Conservation (phyloP, 2,113 vertebrate species). For the Panurus biarmicus region DNA sequence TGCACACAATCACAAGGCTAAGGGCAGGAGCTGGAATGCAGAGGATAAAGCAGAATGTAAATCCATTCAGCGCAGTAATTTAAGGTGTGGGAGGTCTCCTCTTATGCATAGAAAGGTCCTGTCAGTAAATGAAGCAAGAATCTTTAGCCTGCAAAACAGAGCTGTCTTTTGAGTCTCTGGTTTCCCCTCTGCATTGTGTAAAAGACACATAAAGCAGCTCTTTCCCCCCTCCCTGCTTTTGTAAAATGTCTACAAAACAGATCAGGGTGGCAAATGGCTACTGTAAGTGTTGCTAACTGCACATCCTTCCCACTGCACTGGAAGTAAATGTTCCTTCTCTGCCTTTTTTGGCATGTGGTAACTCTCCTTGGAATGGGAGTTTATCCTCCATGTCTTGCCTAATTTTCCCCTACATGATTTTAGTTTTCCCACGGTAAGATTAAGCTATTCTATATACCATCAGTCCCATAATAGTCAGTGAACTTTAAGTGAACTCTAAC, state of each 20-base stretch:
- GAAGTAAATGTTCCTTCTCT: neutral
- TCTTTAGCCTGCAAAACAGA: neutral
- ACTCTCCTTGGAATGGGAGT: neutral
- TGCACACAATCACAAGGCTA: constrained; percentile 2
- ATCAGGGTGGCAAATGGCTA: neutral
- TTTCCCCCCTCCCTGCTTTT: neutral
- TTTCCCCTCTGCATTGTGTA: constrained; percentile 7
- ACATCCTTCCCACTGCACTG: neutral
- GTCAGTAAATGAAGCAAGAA: constrained; percentile 29
- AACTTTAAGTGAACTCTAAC: constrained; percentile 58
- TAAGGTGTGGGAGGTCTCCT: constrained; percentile 54
- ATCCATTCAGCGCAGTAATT: constrained; percentile 37
- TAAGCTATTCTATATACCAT: constrained; percentile 37
- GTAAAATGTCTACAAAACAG: neutral
- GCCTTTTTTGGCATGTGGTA: neutral
- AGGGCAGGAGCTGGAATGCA: constrained; percentile 52
- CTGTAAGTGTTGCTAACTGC: neutral
- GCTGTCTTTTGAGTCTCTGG: neutral
- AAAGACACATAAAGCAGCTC: neutral
- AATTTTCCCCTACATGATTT: constrained; percentile 11
- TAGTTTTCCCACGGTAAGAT: constrained; percentile 55
- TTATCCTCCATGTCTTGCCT: constrained; percentile 22
- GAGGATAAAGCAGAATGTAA: constrained; percentile 49
- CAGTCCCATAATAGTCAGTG: constrained; percentile 14
- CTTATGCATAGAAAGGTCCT: constrained; percentile 24